These are phyloP conservation scores for Gadus chalcogrammus DNA, from an alignment of 2,113 vertebrate species.

Conservation along the genomic window DNA sequence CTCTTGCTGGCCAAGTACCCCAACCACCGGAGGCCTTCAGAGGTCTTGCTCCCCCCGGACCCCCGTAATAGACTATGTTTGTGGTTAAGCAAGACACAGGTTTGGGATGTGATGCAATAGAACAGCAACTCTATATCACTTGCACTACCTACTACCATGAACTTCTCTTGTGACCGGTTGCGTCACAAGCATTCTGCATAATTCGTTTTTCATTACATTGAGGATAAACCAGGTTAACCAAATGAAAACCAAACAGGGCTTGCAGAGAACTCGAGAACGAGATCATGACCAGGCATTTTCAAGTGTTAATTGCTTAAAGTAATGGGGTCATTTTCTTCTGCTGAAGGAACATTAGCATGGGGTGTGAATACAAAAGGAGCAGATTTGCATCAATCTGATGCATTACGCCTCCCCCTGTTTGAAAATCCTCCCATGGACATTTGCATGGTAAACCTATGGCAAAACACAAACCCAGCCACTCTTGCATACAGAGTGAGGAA, in stretches of 20 bases:
- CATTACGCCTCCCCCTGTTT: slow-evolving; percentile 23
- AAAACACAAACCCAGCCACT: no score
- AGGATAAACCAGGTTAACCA: neutral
- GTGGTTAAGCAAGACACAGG: slow-evolving; percentile 16
- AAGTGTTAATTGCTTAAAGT: slow-evolving; percentile 48
- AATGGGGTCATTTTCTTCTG: slow-evolving; percentile 36
- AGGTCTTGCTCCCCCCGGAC: neutral
- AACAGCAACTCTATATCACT: neutral
- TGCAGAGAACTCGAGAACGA: neutral
- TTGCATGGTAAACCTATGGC: slow-evolving; percentile 48
- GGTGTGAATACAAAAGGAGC: slow-evolving; percentile 31
- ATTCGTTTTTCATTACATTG: neutral
- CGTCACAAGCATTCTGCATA: neutral
- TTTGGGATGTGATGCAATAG: neutral
- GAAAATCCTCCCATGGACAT: slow-evolving; percentile 29
- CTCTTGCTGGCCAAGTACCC: neutral
- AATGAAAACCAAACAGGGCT: neutral
- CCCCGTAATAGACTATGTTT: slow-evolving; percentile 17
- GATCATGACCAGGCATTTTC: slow-evolving; percentile 33
- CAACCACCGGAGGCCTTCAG: neutral
- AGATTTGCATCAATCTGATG: slow-evolving; percentile 54
- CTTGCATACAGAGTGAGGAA: no score
- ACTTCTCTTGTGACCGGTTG: neutral
- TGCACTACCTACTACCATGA: neutral
- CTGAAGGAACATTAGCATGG: slow-evolving; percentile 40